phyloP scores from a whole-genome alignment of 2,113 vertebrate species.

The Sebastes schlegelii region DNA sequence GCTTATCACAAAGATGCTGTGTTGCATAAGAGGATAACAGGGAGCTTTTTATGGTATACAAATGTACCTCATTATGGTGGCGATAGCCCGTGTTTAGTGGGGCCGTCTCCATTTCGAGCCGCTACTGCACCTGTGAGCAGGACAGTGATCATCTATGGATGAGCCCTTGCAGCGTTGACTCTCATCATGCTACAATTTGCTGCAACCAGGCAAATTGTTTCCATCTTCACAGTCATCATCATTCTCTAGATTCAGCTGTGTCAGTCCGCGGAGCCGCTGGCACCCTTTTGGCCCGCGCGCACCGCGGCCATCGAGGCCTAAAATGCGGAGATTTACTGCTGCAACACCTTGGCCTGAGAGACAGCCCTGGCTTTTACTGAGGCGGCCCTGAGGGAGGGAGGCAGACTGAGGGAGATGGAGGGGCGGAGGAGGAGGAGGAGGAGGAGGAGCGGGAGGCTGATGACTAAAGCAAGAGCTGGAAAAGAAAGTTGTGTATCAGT shows the following conservation, averaged over 20 bases:
- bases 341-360: slow-evolving; percentile 52
- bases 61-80: background rate
- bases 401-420: slow-evolving; percentile 20
- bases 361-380: slow-evolving; percentile 31
- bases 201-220: slow-evolving; percentile 40
- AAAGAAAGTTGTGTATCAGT: slow-evolving; percentile 42
- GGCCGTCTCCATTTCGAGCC: slow-evolving; percentile 1
- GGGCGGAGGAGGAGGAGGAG: slow-evolving; percentile 29
- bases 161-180: background rate
- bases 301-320: slow-evolving; percentile 44
- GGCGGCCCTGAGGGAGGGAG: slow-evolving; percentile 35
- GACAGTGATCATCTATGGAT: background rate
- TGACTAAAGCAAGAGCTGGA: slow-evolving; percentile 40
- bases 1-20: slow-evolving; percentile 11
- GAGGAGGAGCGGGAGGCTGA: background rate
- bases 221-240: slow-evolving; percentile 27
- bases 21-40: slow-evolving; percentile 6
- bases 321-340: slow-evolving; percentile 67
- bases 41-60: background rate
- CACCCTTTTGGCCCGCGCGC: background rate
- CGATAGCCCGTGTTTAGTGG: background rate
- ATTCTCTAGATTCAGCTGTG: slow-evolving; percentile 40
- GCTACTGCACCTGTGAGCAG: background rate
- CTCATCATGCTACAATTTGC: slow-evolving; percentile 28
- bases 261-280: slow-evolving; percentile 34